Evolutionary conservation across 2,797 vertebrate species (phyloP).

Genomic region (Bovichtus variegatus): DNA sequence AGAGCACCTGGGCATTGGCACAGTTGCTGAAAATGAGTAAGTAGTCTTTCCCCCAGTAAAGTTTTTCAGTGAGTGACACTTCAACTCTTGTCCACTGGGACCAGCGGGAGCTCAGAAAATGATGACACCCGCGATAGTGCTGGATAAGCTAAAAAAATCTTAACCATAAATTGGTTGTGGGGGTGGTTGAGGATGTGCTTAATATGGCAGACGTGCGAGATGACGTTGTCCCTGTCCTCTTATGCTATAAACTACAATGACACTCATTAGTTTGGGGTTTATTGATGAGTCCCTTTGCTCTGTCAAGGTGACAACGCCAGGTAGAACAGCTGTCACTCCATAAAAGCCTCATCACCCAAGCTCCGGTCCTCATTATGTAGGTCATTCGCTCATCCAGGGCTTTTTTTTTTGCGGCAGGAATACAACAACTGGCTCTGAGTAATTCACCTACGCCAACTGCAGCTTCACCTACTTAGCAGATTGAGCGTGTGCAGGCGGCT

Average conservation of each 20-base stretch:
- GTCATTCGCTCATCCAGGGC: slow-evolving; percentile 67
- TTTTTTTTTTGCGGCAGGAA: slow-evolving; percentile 41
- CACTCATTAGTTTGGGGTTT: slow-evolving; percentile 76
- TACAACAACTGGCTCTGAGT: slow-evolving; percentile 47
- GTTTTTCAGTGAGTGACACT: slow-evolving; percentile 75
- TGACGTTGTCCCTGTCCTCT: slow-evolving; percentile 61
- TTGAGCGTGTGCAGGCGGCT: slow-evolving; percentile 7
- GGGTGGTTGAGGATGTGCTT: slow-evolving; percentile 53
- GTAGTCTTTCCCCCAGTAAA: slow-evolving; percentile 59
- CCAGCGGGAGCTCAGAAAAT: slow-evolving; percentile 59
- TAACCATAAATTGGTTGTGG: slow-evolving; percentile 68
- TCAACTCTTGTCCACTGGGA: slow-evolving; percentile 66
- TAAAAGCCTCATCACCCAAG: slow-evolving; percentile 77
- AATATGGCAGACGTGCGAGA: slow-evolving; percentile 65
- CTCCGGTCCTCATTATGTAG: slow-evolving; percentile 76
- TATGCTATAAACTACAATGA: slow-evolving; percentile 73
- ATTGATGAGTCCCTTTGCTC: slow-evolving; percentile 78
- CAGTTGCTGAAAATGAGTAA: slow-evolving; percentile 64
- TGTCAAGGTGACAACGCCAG: slow-evolving; percentile 79
- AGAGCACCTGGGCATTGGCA: slow-evolving; percentile 74
- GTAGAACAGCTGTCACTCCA: slow-evolving; percentile 83
- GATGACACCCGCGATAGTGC: slow-evolving; percentile 64
- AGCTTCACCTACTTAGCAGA: slow-evolving; percentile 63
- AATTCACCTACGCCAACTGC: slow-evolving; percentile 36
- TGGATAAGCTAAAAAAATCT: slow-evolving; percentile 71